Evolutionary conservation across 2,888 invertebrate genomes (phyloP).

Genomic region (Drosophila prolongata): DNA sequence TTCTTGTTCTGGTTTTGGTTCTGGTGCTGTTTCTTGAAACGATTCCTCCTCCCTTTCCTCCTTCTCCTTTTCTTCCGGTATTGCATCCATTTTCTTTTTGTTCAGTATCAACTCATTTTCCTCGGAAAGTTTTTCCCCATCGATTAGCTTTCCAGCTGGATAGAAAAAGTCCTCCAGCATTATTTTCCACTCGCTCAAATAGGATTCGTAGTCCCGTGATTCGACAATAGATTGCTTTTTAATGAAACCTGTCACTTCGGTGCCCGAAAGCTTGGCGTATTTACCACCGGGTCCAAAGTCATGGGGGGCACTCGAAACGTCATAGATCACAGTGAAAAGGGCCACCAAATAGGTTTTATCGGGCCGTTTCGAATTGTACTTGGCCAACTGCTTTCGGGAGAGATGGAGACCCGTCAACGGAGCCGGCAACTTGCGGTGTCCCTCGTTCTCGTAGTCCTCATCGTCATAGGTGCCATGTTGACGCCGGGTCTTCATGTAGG

Average conservation of each 20-base stretch:
- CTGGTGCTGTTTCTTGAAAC: too few species aligned
- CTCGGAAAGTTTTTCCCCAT: not conserved
- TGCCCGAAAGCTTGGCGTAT: slow-evolving; percentile 34
- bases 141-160: slow-evolving; percentile 37
- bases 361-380: slow-evolving; percentile 20
- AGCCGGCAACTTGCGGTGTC: not conserved
- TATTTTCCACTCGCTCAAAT: slow-evolving; percentile 29
- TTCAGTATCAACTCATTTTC: too few species aligned
- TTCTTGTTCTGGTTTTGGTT: not conserved
- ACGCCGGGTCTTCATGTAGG: slow-evolving; percentile 12
- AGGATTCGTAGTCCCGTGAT: not conserved
- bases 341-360: slow-evolving; percentile 40
- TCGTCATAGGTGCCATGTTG: slow-evolving; percentile 59
- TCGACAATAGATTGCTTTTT: slow-evolving; percentile 1
- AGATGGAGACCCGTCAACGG: slow-evolving; percentile 38
- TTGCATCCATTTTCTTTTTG: not conserved
- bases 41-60: not conserved
- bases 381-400: slow-evolving; percentile 17
- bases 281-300: slow-evolving; percentile 56
- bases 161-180: slow-evolving; percentile 48
- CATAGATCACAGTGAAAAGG: slow-evolving; percentile 40
- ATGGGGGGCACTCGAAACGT: slow-evolving; percentile 45
- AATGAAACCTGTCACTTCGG: slow-evolving; percentile 43
- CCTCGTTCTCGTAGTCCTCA: slow-evolving; percentile 44
- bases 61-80: not conserved